A percentile compares a stretch with the other conserved stretches of the same genome.
These are phyloP conservation scores for Harpegnathos saltator DNA, from an alignment of 1,140 invertebrate species.

Conservation along the genomic window DNA sequence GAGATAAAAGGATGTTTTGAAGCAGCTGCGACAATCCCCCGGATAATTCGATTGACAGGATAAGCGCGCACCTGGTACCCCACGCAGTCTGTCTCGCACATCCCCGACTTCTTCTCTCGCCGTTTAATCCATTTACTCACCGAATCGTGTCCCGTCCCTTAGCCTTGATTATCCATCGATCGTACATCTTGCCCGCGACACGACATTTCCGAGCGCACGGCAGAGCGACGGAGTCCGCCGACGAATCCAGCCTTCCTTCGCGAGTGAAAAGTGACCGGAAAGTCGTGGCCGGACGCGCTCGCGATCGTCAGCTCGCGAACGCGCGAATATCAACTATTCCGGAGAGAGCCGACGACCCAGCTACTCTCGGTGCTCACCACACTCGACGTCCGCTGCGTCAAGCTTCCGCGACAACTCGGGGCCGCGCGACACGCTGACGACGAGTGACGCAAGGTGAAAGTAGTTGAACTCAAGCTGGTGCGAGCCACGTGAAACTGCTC, in stretches of 20 bases:
- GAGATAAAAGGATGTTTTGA: conserved; percentile 43
- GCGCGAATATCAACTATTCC: conserved; percentile 15
- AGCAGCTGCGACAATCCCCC: conserved; percentile 44
- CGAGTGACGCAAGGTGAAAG: conserved; percentile 51
- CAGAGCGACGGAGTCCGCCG: conserved; percentile 23
- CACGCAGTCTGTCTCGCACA: conserved; percentile 21
- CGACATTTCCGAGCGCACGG: conserved; percentile 26
- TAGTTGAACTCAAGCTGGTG: conserved; percentile 68
- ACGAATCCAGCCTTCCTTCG: neutral
- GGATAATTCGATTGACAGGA: conserved; percentile 61
- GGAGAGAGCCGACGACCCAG: conserved; percentile 1
- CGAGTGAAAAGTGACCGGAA: conserved; percentile 1
- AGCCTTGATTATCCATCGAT: conserved; percentile 45
- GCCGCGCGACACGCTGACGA: conserved; percentile 30
- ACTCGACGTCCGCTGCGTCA: conserved; percentile 35
- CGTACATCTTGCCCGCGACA: conserved; percentile 30
- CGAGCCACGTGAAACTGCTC: conserved; percentile 75
- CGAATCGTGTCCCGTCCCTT: conserved; percentile 40
- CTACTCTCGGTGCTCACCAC: neutral
- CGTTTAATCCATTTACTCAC: conserved; percentile 58
- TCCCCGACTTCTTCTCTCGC: conserved; percentile 51
- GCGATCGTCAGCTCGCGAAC: neutral
- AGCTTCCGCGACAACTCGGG: conserved; percentile 26
- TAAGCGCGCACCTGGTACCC: conserved; percentile 52
- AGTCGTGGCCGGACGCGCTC: neutral